These are phyloP conservation scores for Ceratosolen solmsi DNA, from an alignment of 1,140 invertebrate species.

Conservation along the genomic window DNA sequence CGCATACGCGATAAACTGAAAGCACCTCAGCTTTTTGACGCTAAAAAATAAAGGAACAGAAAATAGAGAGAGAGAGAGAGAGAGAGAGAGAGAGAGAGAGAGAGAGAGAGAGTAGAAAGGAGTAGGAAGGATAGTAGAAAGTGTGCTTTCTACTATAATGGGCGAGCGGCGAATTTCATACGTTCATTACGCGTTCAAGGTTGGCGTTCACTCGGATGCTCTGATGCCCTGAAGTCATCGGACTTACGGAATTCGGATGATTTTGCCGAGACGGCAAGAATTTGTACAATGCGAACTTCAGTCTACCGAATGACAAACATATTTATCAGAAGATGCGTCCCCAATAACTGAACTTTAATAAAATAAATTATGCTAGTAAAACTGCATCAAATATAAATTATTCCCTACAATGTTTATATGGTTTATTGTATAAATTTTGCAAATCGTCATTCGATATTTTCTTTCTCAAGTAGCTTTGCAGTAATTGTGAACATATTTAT, in stretches of 20 bases:
- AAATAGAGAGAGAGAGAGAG: slow-evolving; percentile 8
- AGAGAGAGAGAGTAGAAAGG: background rate
- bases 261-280: background rate
- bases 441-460: background rate
- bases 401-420: too few relatives aligned
- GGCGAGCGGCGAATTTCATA: background rate
- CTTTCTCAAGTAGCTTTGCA: background rate
- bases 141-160: background rate
- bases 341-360: background rate
- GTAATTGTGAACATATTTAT: background rate
- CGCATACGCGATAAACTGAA: background rate
- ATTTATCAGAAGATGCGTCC: background rate
- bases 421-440: too few relatives aligned
- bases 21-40: too few relatives aligned
- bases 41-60: background rate
- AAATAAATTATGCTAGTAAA: background rate
- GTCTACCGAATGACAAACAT: background rate
- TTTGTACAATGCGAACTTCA: slow-evolving; percentile 22
- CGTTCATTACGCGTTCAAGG: slow-evolving; percentile 27
- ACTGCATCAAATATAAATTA: too few relatives aligned
- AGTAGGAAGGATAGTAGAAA: background rate
- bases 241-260: slow-evolving; percentile 39
- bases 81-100: background rate
- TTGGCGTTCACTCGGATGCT: slow-evolving; percentile 8
- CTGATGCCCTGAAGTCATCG: too few relatives aligned